Percentiles rank a stretch among this genome's conserved stretches.
phyloP scores from a whole-genome alignment of 2,113 vertebrate genomes.

The Prunella fulvescens region DNA sequence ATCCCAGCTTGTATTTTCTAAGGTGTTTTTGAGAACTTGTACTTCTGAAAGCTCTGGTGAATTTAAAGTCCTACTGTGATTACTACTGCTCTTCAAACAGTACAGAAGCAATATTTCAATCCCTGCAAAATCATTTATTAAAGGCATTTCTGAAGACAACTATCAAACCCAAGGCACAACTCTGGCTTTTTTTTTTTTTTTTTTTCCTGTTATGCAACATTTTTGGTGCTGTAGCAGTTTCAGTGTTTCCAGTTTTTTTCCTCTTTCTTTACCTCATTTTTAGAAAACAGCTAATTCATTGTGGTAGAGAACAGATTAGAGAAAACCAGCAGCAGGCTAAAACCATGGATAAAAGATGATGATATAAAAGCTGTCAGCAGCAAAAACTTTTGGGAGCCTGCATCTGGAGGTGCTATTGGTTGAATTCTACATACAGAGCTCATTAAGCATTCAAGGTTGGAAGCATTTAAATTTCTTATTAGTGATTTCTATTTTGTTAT shows the following conservation, averaged over 20 bases:
- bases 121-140: background rate
- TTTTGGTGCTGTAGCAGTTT: background rate
- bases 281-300: background rate
- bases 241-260: background rate
- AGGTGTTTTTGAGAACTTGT: background rate
- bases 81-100: background rate
- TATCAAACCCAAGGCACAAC: background rate
- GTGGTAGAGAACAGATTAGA: background rate
- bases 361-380: background rate
- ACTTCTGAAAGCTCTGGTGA: background rate
- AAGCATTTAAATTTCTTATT: background rate
- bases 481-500: background rate
- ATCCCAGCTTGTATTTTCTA: background rate
- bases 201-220: background rate
- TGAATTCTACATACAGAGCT: background rate
- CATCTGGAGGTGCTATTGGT: background rate
- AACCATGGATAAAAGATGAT: background rate
- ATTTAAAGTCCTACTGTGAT: background rate
- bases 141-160: background rate
- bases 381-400: background rate
- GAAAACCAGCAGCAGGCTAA: background rate
- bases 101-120: background rate
- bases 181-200: background rate
- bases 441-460: accelerated
- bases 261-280: background rate